These are phyloP conservation scores for Dinocampus coccinellae DNA, from an alignment of 2,888 invertebrate genomes.

Conservation along the genomic window DNA sequence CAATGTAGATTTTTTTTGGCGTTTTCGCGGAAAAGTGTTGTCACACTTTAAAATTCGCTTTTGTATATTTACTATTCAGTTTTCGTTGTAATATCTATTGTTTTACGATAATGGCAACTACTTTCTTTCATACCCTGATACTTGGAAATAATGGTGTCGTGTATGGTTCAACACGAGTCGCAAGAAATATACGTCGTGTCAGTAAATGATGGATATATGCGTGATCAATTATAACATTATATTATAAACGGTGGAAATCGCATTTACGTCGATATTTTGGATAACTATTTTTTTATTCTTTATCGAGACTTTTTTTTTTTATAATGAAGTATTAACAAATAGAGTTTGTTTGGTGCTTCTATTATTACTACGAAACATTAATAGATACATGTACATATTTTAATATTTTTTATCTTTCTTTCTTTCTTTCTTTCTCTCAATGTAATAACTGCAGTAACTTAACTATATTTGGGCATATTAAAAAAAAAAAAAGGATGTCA, in stretches of 20 bases:
- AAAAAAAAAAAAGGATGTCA: neutral
- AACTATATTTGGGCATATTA: neutral
- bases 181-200: neutral
- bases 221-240: neutral
- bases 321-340: neutral
- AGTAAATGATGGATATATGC: neutral
- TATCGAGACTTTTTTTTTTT: too few relatives aligned
- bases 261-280: neutral
- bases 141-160: slow-evolving; percentile 1
- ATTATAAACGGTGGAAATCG: slow-evolving; percentile 1
- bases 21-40: neutral
- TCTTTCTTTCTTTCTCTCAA: neutral
- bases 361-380: neutral
- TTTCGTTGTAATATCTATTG: slow-evolving; percentile 17
- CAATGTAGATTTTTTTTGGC: neutral
- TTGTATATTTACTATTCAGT: slow-evolving; percentile 1
- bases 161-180: neutral
- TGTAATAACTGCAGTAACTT: neutral
- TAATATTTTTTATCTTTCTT: neutral
- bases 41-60: neutral
- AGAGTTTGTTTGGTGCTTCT: neutral
- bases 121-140: slow-evolving; percentile 24
- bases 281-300: too few relatives aligned
- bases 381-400: neutral
- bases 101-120: neutral